Evolutionary conservation across 2,888 invertebrate genomes (phyloP).

Genomic region (Diaperis boleti): DNA sequence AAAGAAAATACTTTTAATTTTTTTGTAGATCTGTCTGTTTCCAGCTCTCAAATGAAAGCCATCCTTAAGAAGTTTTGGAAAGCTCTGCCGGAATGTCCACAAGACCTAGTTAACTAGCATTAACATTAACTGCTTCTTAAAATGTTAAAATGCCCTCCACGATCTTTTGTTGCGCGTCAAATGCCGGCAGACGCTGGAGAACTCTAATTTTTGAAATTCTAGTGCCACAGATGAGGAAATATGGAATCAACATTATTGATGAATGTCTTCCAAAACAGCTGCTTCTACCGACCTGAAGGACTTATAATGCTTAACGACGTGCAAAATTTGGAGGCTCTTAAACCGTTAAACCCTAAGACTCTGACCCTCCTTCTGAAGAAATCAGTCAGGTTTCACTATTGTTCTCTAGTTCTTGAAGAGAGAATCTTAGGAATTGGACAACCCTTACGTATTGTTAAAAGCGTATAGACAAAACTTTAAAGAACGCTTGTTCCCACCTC

Average conservation of each 20-base stretch:
- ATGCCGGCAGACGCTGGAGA: constrained; percentile 42
- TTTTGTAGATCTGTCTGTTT: too few species aligned
- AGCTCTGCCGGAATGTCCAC: too few species aligned
- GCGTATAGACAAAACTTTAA: too few species aligned
- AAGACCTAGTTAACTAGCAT: too few species aligned
- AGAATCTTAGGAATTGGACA: constrained; percentile 47
- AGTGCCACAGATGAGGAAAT: constrained; percentile 60
- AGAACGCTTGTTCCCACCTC: too few species aligned
- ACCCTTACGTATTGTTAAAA: too few species aligned
- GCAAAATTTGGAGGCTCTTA: constrained; percentile 26
- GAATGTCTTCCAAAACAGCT: constrained; percentile 60
- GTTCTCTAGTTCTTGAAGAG: constrained; percentile 55
- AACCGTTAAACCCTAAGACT: constrained; percentile 46
- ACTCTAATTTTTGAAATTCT: constrained; percentile 65
- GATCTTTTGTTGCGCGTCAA: constrained; percentile 40
- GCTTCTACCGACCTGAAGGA: constrained; percentile 56
- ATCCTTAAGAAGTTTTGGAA: too few species aligned
- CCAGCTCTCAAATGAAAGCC: too few species aligned
- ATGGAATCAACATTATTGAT: constrained; percentile 47
- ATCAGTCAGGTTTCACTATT: constrained; percentile 56
- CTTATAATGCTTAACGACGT: constrained; percentile 64
- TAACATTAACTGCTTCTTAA: too few species aligned
- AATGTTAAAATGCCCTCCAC: constrained; percentile 47
- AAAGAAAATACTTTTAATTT: too few species aligned
- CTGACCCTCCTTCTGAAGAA: constrained; percentile 47